Base-by-base conservation (phyloP, 2,113 vertebrate genomes). In the Aramus guarauna region DNA sequence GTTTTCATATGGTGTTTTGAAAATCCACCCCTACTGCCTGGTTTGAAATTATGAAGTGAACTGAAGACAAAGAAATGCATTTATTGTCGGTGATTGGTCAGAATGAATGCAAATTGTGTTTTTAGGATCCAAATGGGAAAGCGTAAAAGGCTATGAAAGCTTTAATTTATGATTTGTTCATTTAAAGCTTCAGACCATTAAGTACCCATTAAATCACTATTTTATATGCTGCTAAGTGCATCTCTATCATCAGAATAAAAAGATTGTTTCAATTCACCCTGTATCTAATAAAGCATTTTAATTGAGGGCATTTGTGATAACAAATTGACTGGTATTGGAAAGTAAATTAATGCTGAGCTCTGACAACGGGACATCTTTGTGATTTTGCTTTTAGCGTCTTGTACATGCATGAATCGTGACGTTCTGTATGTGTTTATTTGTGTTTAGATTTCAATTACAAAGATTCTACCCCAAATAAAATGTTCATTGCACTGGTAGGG, bases 161-260 rank as follows among this genome's bases (percentile, higher is more conserved):
- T 95, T 85, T 94, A 95, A 96, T 96, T 96, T 95, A 86, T 94
- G 58, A 94, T 95, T 85, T 92, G 47, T 81, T 94, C 84, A 74
- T 90, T 95, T 94, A 97, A 96, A 93, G 50, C 45, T 92, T 92
- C 91, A 72, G 66, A 34, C 48, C 80, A 88, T 94, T 95, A 97
- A 91, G 80, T 94, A 36, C 58, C 74, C 86, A 91, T 95, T 96
- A 93, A 82, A 85, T 96, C 45, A 88, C 58, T 83, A 43, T 86
- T 96, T 96, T 94, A 81, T 90, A 90, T 88, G 63, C 89, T 89
- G 48, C 79, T 94, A 97, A 96, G 68, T 95, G 85, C 64, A 91
- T 85, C 60, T 53, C 64, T 90, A 58, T 74, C 43, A 43, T 94
- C 81, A 67, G 69, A 97, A 96, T 90, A 91, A 97, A 96, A 96